Evolutionary conservation across 1,140 invertebrate genomes (phyloP), one percentile per base, ranked within the genome.

Genomic region (Hyles euphorbiae): DNA sequence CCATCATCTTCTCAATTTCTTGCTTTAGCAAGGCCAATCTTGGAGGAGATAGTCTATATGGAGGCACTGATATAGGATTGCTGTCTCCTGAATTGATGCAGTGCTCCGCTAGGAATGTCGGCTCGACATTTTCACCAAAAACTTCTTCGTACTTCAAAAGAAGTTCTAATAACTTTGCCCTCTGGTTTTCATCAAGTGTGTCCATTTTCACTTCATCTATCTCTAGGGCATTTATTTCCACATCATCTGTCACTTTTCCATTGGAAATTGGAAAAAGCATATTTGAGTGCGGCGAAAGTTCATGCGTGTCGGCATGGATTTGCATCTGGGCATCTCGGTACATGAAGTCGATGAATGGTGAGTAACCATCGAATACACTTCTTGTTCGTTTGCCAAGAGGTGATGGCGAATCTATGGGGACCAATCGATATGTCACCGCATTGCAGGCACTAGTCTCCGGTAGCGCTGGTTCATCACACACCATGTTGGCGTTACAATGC

Each of bases 1-100:
- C 36, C 9, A 79, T 56, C 63, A 69, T 63, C 22, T 60, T 61
- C 5, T 49, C 36, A 10, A 67, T 9, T 48, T 62, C 53, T 34
- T 9, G 10, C 9, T 46, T 56, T 3, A 67, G 51, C 3, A 55
- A 40, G 54, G 61, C 56, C 32, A 8, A 52, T 8, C 47, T 12
- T 0, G 34, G n/a, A 3, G 66, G 61, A 1, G 66, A 56, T 22
- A 68, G 12, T 3, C 62, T 3, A 48, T 68, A 65, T 9, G 66
- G 58, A 12, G 61, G 65, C 3, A 55, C 52, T 10, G 60, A 12
- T 3, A 36, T 36, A 7, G 7, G 47, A n/a, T 12, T 44, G 55
- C 11, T 48, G 22, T 9, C 11, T 47, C 36, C 36, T 36, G 36
- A 36, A 7, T 36, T 7, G 3, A 36, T 36, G 7, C 36, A 36